Base-by-base conservation (phyloP, 2,113 vertebrate genomes). In the Otolemur garnettii region DNA sequence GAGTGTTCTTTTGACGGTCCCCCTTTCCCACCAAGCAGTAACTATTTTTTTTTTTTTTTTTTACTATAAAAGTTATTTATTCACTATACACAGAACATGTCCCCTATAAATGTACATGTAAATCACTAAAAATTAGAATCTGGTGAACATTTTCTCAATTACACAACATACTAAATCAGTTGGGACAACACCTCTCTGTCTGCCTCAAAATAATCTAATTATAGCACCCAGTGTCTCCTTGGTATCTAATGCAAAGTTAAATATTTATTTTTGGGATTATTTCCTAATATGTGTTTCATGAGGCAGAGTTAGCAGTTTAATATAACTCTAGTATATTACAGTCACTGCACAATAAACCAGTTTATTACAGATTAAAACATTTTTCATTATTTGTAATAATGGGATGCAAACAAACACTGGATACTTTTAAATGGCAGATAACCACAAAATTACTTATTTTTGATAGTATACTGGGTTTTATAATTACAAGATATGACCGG, bases 21-120 rank as follows among this genome's bases (percentile, higher is more conserved):
- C 59, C 30, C 38, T 71, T 95, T 66, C 17, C 13, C 50, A 85
- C 30, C 38, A 55, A 35, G 26, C 68, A 77, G 17, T 71, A 79
- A 78, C 42, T 83, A 8, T 66, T 13, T 30, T n/a, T n/a, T n/a
- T n/a, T n/a, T n/a, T n/a, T n/a, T n/a, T n/a, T n/a, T n/a, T n/a
- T n/a, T 88, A 94, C 97, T 97, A 97, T 78, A 96, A 96, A 97
- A 96, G 93, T 96, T 98, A 98, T 96, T 97, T 97, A 98, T 97
- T 96, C 82, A 91, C 96, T 97, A 98, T 92, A 98, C 94, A 96
- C 96, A 97, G 90, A 96, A 96, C 94, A 95, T 91, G 82, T 97
- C 89, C 94, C 96, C 96, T 97, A 97, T 93, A 97, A 97, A 97
- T 96, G 95, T 96, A 97, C 96, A 98, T 80, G 91, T 97, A 93